These are phyloP conservation scores for Notolepis coatsorum DNA, from an alignment of 2,797 vertebrate genomes.

Conservation along the genomic window DNA sequence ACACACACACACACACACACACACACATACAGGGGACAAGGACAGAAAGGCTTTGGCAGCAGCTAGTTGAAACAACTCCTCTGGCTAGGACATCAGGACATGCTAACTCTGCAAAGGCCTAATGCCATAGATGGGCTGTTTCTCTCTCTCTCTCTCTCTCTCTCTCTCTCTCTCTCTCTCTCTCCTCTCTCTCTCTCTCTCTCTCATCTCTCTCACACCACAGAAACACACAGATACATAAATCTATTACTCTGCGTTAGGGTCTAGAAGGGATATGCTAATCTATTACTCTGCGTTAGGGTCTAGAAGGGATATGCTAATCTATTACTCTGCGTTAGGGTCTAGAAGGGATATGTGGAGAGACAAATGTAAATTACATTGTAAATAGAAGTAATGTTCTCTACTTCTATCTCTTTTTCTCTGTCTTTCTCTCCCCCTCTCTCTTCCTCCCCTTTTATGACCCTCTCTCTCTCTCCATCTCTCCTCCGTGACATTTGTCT, in stretches of 20 bases:
- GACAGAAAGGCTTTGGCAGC: constrained; percentile 45
- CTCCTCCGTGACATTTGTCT: no score
- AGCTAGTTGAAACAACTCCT: constrained; percentile 67
- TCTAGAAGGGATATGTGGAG: no score
- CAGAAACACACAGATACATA: no score
- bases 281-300: no score
- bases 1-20: no score
- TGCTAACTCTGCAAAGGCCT: constrained; percentile 44
- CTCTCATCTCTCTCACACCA: not conserved
- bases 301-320: no score
- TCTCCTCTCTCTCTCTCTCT: not conserved
- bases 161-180: not conserved
- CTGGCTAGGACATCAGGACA: constrained; percentile 66
- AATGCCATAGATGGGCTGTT: constrained; percentile 47
- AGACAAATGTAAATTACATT: no score
- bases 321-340: no score
- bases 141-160: not conserved
- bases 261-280: no score
- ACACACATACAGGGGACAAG: no score
- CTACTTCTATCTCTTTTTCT: not conserved
- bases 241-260: no score
- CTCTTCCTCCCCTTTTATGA: constrained; percentile 21
- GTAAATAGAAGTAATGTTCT: no score
- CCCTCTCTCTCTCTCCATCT: constrained; percentile 24
- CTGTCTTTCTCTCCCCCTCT: not conserved